These are phyloP conservation scores for Disparrhopalites patrizii DNA, from an alignment of 2,888 invertebrate genomes.

Conservation along the genomic window DNA sequence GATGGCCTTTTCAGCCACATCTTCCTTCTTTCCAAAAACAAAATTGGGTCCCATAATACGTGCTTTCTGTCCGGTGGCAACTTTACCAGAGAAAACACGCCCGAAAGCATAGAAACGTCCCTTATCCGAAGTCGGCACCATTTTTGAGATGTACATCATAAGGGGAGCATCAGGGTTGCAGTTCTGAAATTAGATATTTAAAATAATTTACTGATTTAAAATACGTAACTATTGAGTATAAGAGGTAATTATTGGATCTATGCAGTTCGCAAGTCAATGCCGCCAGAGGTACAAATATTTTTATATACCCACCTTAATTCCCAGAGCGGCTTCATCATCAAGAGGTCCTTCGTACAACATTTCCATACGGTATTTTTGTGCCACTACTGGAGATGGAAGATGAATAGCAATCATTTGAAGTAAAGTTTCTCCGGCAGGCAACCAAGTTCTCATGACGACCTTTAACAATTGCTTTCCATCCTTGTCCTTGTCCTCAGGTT, in stretches of 20 bases:
- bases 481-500: constrained; percentile 92
- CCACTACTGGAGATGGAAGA: constrained; percentile 96
- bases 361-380: constrained; percentile 99
- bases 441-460: constrained; percentile 98
- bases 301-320: constrained; percentile 63
- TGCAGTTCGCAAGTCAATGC: no score
- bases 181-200: constrained; percentile 56
- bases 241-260: no score
- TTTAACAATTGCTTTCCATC: constrained; percentile 95
- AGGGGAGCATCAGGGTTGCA: constrained; percentile 96
- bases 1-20: constrained; percentile 97
- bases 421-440: constrained; percentile 98
- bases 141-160: constrained; percentile 99
- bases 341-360: constrained; percentile 98
- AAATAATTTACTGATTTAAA: neutral
- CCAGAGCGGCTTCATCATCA: constrained; percentile 91
- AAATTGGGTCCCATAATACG: constrained; percentile 79
- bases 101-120: constrained; percentile 99
- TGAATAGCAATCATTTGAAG: constrained; percentile 99
- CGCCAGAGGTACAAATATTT: neutral
- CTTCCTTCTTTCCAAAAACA: constrained; percentile 96
- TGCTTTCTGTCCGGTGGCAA: constrained; percentile 84
- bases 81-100: constrained; percentile 97
- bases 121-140: constrained; percentile 99
- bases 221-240: neutral